phyloP scores from a whole-genome alignment of 2,797 vertebrate genomes.

The Helicolenus hilgendorfi region DNA sequence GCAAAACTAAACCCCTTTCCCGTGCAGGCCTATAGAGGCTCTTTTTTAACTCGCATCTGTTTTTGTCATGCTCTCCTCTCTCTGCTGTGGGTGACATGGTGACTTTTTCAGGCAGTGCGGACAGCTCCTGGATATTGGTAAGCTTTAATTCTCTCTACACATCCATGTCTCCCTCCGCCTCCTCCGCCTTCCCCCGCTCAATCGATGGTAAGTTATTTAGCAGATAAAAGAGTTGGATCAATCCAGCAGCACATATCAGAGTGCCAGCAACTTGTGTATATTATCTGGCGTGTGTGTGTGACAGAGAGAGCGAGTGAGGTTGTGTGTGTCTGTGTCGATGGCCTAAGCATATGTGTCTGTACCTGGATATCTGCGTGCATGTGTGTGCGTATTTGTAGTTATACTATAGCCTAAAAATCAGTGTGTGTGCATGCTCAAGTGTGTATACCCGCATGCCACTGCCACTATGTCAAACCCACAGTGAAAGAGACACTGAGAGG shows the following conservation, averaged over 20 bases:
- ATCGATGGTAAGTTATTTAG: slow-evolving; percentile 91
- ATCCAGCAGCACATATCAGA: slow-evolving; percentile 83
- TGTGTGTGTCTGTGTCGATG: slow-evolving; percentile 48
- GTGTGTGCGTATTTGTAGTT: slow-evolving; percentile 28
- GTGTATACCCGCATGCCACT: slow-evolving; percentile 42
- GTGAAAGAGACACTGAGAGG: slow-evolving; percentile 45
- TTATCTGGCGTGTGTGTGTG: slow-evolving; percentile 51
- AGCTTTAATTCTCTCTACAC: slow-evolving; percentile 83
- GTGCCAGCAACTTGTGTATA: slow-evolving; percentile 84
- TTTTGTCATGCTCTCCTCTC: slow-evolving; percentile 33
- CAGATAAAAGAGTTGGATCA: slow-evolving; percentile 89
- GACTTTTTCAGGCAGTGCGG: slow-evolving; percentile 67
- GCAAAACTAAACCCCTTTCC: slow-evolving; percentile 15
- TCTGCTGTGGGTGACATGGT: slow-evolving; percentile 46
- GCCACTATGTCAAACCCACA: slow-evolving; percentile 35
- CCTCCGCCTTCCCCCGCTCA: slow-evolving; percentile 51
- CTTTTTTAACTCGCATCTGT: slow-evolving; percentile 39
- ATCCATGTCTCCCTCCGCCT: slow-evolving; percentile 65
- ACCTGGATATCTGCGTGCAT: slow-evolving; percentile 34
- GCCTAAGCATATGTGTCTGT: slow-evolving; percentile 44
- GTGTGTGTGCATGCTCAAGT: slow-evolving; percentile 3
- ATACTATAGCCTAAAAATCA: slow-evolving; percentile 9
- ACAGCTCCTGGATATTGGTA: slow-evolving; percentile 82
- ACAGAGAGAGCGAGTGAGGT: slow-evolving; percentile 8
- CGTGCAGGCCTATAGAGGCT: background rate